Conservation (phyloP, 2,888 invertebrate genomes). For the Parelbella ahira region DNA sequence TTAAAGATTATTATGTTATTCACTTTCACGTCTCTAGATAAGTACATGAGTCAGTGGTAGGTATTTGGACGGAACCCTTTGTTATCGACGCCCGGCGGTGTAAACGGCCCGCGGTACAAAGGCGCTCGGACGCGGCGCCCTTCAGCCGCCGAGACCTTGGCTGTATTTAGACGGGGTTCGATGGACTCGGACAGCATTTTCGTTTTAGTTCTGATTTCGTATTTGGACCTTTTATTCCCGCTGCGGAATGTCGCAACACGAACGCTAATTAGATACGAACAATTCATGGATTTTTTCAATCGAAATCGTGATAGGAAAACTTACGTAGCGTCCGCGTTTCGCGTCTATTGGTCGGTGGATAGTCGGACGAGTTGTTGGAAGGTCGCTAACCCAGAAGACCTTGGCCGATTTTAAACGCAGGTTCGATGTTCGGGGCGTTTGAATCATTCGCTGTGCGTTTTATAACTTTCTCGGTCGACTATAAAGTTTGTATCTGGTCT, state of each 20-base stretch:
- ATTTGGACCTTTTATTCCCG: slow-evolving; percentile 61
- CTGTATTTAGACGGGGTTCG: slow-evolving; percentile 77
- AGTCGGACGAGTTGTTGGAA: slow-evolving; percentile 20
- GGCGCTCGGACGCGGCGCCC: slow-evolving; percentile 69
- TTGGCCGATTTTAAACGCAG: slow-evolving; percentile 75
- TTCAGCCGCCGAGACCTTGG: slow-evolving; percentile 76
- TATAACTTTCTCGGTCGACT: slow-evolving; percentile 59
- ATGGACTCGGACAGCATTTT: slow-evolving; percentile 63
- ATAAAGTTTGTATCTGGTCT: slow-evolving; percentile 67
- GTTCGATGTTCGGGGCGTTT: slow-evolving; percentile 66
- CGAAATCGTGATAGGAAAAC: slow-evolving; percentile 5
- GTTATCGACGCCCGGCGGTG: slow-evolving; percentile 62
- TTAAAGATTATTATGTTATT: slow-evolving; percentile 7
- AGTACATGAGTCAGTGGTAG: slow-evolving; percentile 59
- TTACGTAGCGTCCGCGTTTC: slow-evolving; percentile 2
- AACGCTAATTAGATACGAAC: slow-evolving; percentile 44
- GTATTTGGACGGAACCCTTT: slow-evolving; percentile 65
- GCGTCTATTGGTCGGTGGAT: slow-evolving; percentile 2
- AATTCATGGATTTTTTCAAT: slow-evolving; percentile 36
- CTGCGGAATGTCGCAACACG: slow-evolving; percentile 49
- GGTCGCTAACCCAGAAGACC: slow-evolving; percentile 68
- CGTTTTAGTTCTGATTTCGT: slow-evolving; percentile 63
- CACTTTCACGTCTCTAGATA: slow-evolving; percentile 21
- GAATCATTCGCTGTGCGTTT: slow-evolving; percentile 52
- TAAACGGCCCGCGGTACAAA: slow-evolving; percentile 68